Percentiles rank a stretch among this genome's conserved stretches.
phyloP scores from a whole-genome alignment of 2,797 vertebrate genomes.

The Phalanger gymnotis region DNA sequence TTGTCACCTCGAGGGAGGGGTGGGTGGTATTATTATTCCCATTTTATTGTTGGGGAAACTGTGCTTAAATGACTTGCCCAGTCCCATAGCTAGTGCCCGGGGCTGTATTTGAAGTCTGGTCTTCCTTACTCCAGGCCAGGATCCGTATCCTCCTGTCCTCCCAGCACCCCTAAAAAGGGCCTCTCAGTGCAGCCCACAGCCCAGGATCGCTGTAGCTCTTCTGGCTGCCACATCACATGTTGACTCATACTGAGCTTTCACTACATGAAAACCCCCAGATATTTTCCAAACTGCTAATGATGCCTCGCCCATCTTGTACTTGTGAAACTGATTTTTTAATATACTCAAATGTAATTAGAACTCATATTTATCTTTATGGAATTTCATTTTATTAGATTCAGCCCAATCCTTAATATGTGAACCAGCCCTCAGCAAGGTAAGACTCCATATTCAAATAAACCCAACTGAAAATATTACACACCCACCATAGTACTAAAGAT shows the following conservation, averaged over 20 bases:
- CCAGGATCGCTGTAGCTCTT: neutral
- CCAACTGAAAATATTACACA: neutral
- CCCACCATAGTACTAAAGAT: neutral
- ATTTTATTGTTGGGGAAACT: neutral
- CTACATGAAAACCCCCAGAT: neutral
- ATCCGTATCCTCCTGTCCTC: neutral
- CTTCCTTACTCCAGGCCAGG: neutral
- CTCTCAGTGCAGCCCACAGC: neutral
- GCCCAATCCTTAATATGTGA: neutral
- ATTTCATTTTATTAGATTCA: neutral
- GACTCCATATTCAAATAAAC: neutral
- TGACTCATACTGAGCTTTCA: neutral
- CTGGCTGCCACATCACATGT: neutral
- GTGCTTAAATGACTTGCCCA: neutral
- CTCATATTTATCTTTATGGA: neutral
- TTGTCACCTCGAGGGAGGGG: neutral
- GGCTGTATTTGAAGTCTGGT: neutral
- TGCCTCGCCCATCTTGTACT: neutral
- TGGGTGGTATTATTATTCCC: no score
- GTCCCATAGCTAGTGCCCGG: rapidly evolving
- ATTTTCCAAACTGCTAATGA: neutral
- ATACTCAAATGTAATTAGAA: neutral
- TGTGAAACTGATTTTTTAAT: neutral
- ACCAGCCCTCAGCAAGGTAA: neutral
- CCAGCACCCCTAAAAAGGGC: neutral